Base-by-base conservation (phyloP, 2,888 invertebrate genomes). In the Thyatira batis region DNA sequence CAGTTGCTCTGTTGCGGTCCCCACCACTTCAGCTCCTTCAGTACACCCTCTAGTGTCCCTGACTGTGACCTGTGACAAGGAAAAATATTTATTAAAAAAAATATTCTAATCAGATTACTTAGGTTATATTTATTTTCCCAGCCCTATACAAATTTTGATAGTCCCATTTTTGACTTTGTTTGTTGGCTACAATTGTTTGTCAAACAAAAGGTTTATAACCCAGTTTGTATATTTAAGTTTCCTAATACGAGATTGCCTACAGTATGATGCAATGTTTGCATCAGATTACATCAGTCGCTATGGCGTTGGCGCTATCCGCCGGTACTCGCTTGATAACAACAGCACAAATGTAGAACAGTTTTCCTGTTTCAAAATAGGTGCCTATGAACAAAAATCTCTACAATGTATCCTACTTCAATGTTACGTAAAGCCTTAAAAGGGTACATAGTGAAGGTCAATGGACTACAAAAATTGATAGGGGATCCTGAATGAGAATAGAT, bases 1-100 rank as follows among this genome's bases (percentile, higher is more conserved):
- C 97, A 97, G 73, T 92, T 95, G 87, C 94, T 95, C 89, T 97
- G 97, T 78, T 96, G 96, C 51, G 95, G 95, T 60, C 97, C 96
- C 97, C 97, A 97, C 97, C 97, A 97, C 73, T 95, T 95, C 78
- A 94, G 92, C 83, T 94, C 92, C 71, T 93, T 89, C 57, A 90
- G 77, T 44, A 80, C 88, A 78, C 70, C 85, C 80, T 87, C 84
- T 62, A 90, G 73, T 53, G 78, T 81, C 63, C 84, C 87, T 54
- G 84, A 69, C 71, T 88, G 85, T 48, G 81, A 82, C 82, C 91
- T 92, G 64, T 1, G 66, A 73, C 67, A 76, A 78, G 39, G 54
- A 53, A 60, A 60, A 56, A 49, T 17, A 9, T 17, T 48, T 45
- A 52, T 49, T 48, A 52, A 52, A 21, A 60, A 54, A 58, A 13